Conservation (phyloP, 2,888 invertebrate species). For the Oxycera nigricornis region DNA sequence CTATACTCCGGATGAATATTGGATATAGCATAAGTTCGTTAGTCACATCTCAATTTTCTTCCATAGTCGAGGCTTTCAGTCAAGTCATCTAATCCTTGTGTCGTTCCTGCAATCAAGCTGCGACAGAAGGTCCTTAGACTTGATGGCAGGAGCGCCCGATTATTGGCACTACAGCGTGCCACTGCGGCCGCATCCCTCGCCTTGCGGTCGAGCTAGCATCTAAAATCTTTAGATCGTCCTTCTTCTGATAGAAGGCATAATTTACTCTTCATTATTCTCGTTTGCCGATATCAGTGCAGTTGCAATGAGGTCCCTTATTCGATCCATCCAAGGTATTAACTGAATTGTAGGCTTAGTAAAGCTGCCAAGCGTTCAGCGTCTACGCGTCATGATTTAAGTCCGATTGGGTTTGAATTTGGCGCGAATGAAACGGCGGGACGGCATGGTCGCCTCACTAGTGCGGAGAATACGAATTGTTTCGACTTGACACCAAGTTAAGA, state of each 20-base stretch:
- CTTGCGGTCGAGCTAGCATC: not conserved
- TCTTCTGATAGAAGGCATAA: no score
- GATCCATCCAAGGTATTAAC: not conserved
- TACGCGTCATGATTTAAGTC: slow-evolving; percentile 7
- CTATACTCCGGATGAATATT: not conserved
- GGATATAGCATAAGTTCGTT: not conserved
- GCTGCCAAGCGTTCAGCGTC: not conserved
- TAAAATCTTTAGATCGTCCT: no score
- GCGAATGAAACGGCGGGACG: not conserved
- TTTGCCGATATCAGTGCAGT: no score
- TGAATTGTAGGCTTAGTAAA: slow-evolving; percentile 10
- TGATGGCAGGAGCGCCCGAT: no score
- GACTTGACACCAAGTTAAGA: slow-evolving; percentile 34
- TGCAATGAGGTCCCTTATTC: no score
- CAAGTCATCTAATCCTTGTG: not conserved
- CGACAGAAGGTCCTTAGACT: not conserved
- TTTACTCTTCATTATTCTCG: no score
- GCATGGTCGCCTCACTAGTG: not conserved
- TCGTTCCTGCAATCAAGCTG: not conserved
- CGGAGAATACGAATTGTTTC: slow-evolving; percentile 11
- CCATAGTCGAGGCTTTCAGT: not conserved
- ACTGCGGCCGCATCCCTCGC: no score
- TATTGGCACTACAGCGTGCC: no score
- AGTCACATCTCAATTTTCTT: not conserved
- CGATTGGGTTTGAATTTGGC: not conserved